A percentile compares a stretch with the other conserved stretches of the same genome.
Conservation (phyloP, 2,888 invertebrate species). For the Belgica antarctica region DNA sequence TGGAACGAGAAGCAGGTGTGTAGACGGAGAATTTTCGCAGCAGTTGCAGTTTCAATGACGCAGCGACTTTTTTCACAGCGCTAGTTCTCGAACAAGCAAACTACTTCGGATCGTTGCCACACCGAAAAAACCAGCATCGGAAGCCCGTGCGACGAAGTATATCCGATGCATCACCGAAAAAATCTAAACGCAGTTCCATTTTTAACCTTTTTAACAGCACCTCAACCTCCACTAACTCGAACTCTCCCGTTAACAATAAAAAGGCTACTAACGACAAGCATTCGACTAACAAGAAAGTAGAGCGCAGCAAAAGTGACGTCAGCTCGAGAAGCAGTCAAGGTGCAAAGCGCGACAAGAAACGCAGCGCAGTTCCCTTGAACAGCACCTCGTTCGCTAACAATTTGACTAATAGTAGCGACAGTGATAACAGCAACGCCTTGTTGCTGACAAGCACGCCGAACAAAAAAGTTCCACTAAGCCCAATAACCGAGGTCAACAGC, state of each 20-base stretch:
- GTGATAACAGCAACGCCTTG: conserved; percentile 17
- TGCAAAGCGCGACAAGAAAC: conserved; percentile 48
- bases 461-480: conserved; percentile 70
- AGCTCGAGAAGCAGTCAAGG: conserved; percentile 55
- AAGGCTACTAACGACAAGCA: conserved; percentile 54
- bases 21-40: neutral
- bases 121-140: conserved; percentile 58
- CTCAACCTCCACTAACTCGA: conserved; percentile 23
- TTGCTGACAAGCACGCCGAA: conserved; percentile 56
- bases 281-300: conserved; percentile 57
- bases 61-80: neutral
- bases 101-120: conserved; percentile 68
- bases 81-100: conserved; percentile 56
- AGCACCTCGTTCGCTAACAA: neutral
- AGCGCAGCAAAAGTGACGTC: conserved; percentile 65
- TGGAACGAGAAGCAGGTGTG: conserved; percentile 68
- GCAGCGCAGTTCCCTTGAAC: conserved; percentile 47
- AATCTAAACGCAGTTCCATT: conserved; percentile 62
- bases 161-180: conserved; percentile 59
- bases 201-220: conserved; percentile 60
- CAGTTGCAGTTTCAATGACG: neutral
- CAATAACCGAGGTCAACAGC: conserved; percentile 74
- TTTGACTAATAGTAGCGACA: conserved; percentile 27
- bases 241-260: conserved; percentile 8
- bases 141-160: conserved; percentile 59